phyloP scores from a whole-genome alignment of 1,140 invertebrate species.

The Yoshiicerus persimilis region DNA sequence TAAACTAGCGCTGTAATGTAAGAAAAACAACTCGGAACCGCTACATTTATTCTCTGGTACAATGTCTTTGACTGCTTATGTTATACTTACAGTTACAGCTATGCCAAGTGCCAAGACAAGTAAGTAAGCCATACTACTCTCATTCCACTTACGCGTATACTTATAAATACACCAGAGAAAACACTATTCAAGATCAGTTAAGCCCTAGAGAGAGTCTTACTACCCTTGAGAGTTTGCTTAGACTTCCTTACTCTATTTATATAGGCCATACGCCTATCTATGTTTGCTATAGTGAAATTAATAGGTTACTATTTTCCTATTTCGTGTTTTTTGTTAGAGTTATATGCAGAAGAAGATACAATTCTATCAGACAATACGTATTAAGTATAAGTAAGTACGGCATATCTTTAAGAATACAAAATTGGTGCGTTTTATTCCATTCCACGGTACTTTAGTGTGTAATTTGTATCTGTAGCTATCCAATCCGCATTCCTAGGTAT shows the following conservation, averaged over 20 bases:
- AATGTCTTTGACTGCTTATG: neutral
- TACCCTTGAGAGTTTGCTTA: neutral
- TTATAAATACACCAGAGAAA: neutral
- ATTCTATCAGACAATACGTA: too few species aligned
- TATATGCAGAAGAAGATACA: too few species aligned
- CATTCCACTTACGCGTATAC: neutral
- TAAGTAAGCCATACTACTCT: neutral
- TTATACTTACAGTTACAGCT: neutral
- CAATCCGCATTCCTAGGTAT: neutral
- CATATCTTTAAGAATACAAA: neutral
- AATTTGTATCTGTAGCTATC: neutral
- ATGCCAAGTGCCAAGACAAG: neutral
- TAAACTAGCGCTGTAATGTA: neutral
- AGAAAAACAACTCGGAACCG: neutral
- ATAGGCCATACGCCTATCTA: too few species aligned
- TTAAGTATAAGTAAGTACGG: neutral
- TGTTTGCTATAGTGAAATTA: too few species aligned
- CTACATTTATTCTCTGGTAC: neutral
- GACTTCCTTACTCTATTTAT: neutral
- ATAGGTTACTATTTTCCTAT: too few species aligned
- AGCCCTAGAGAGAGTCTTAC: neutral
- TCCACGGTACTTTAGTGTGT: neutral
- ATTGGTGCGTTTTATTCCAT: neutral
- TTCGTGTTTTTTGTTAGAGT: too few species aligned
- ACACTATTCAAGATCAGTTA: neutral